Evolutionary conservation across 2,113 vertebrate species (phyloP), one percentile per base, ranked within the genome.

Genomic region (Tupaia chinensis): DNA sequence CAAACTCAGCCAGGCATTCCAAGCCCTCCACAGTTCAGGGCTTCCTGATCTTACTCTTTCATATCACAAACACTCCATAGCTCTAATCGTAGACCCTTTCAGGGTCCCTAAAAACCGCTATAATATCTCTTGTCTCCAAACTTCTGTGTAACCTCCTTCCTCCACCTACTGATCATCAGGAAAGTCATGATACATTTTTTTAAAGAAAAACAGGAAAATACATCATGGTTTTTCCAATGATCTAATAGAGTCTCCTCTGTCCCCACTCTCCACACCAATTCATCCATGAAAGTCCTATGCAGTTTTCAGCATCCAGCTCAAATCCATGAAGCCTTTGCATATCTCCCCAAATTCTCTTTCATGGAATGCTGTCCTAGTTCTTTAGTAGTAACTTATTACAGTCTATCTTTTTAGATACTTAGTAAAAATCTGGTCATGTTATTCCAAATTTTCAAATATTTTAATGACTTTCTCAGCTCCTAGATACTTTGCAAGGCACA

Each of bases 321-420:
- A 94, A 84, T 53, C 23, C 66, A 79, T 10, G 3, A 79, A 95
- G 44, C 10, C 88, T 66, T 76, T 53, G 90, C 78, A 76, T 53
- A 73, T 87, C 65, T 84, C 32, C 87, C 56, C 81, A 89, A 80
- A 95, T 78, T 61, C 54, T 58, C 32, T 53, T 90, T 78, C 72
- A 65, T 16, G 16, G 23, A 81, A 84, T 14, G 27, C 56, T 84
- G n/a, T 63, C 72, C 34, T 91, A 58, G 12, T 63, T 69, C 15
- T 87, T 92, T 32, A 79, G 73, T 27, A 56, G 60, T 68, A 92
- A 81, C 23, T 81, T n/a, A 63, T 84, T 61, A 78, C 2, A 89
- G 65, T 83, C 87, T 66, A 23, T 58, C 54, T 89, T 73, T 15
- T 56, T 13, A 69, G 34, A 20, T 20, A 79, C 1, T 54, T 91